Evolutionary conservation across 2,113 vertebrate genomes (phyloP).

Genomic region (Petromus typicus): DNA sequence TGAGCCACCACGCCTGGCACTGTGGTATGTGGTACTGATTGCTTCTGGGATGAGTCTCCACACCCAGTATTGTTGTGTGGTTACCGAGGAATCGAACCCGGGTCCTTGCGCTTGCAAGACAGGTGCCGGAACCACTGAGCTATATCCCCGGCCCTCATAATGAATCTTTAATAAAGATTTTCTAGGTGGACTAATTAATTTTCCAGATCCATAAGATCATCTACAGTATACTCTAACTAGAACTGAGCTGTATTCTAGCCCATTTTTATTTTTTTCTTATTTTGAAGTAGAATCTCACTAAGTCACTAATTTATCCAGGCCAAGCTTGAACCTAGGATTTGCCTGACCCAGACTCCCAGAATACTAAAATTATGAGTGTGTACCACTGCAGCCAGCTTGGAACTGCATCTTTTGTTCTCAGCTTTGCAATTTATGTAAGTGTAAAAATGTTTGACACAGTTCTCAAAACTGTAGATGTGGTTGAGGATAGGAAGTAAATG

Average conservation of each 20-base stretch:
- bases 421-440: constrained; percentile 31
- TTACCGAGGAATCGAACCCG: too few relatives aligned
- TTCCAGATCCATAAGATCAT: constrained; percentile 4
- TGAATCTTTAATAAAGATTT: constrained; percentile 13
- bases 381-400: not conserved
- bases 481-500: constrained; percentile 27
- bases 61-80: too few relatives aligned
- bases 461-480: constrained; percentile 7
- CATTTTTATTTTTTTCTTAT: not conserved
- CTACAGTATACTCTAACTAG: not conserved
- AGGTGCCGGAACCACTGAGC: too few relatives aligned
- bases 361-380: not conserved
- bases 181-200: constrained; percentile 16
- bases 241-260: not conserved
- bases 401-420: constrained; percentile 21
- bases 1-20: too few relatives aligned
- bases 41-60: too few relatives aligned
- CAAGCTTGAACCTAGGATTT: not conserved
- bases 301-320: not conserved
- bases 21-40: too few relatives aligned
- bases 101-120: too few relatives aligned
- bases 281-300: not conserved
- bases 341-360: not conserved
- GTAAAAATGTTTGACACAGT: not conserved
- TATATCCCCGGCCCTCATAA: too few relatives aligned